phyloP scores from a whole-genome alignment of 2,888 invertebrate species.

The Mythimna lalbum region DNA sequence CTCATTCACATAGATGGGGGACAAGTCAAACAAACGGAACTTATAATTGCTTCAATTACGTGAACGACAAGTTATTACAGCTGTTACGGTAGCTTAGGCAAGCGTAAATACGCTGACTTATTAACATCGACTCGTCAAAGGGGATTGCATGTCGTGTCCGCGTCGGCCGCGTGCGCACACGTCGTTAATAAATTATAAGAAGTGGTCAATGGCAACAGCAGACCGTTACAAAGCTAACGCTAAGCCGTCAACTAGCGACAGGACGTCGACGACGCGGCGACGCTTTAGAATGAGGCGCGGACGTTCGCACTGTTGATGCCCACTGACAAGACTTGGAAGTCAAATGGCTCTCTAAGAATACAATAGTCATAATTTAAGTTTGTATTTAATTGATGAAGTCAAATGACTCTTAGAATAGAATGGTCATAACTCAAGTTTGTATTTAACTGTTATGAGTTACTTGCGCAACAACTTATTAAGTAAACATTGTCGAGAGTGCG shows the following conservation, averaged over 20 bases:
- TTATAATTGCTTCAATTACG: slow-evolving; percentile 36
- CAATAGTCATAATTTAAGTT: background rate
- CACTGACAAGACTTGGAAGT: background rate
- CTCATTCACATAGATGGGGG: background rate
- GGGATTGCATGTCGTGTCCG: slow-evolving; percentile 39
- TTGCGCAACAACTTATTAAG: background rate
- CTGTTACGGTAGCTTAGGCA: slow-evolving; percentile 21
- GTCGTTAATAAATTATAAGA: slow-evolving; percentile 49
- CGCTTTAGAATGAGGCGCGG: slow-evolving; percentile 32
- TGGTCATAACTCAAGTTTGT: background rate
- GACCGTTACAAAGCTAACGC: slow-evolving; percentile 57
- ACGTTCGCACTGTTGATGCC: background rate
- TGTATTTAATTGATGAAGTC: background rate
- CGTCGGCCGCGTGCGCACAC: slow-evolving; percentile 30
- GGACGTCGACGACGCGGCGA: slow-evolving; percentile 26
- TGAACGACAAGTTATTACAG: slow-evolving; percentile 38
- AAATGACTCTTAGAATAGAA: background rate
- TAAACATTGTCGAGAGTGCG: background rate
- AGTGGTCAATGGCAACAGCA: slow-evolving; percentile 38
- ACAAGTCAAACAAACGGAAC: slow-evolving; percentile 26
- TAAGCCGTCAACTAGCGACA: slow-evolving; percentile 51
- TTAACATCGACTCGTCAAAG: slow-evolving; percentile 35
- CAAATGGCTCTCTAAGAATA: background rate
- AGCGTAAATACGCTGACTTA: slow-evolving; percentile 37
- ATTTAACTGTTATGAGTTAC: slow-evolving; percentile 2